Evolutionary conservation across 2,888 invertebrate genomes (phyloP), one percentile per base, ranked within the genome.

Genomic region (Xestobium rufovillosum): DNA sequence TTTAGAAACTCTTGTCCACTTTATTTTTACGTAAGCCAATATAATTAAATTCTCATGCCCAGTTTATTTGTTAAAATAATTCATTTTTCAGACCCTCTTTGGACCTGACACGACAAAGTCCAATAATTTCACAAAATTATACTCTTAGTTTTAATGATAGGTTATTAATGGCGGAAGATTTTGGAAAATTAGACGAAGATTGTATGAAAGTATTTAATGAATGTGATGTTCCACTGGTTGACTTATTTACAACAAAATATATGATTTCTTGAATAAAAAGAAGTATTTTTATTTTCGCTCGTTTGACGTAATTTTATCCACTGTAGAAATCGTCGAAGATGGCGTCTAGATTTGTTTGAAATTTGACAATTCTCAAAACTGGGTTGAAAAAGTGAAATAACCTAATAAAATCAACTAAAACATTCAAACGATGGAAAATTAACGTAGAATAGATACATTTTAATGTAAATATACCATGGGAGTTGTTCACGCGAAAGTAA

Each of bases 401-500:
- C 23, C 23, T 6, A n/a, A 19, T n/a, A n/a, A 19, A 19, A 19
- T 8, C 23, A 19, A 19, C n/a, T 8, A 19, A 19, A 19, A 19
- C 6, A 19, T 19, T 19, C 6, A 19, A 19, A 8, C n/a, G n/a
- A 19, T 19, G n/a, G n/a, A n/a, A n/a, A n/a, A n/a, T n/a, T n/a
- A n/a, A n/a, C n/a, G n/a, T n/a, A n/a, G n/a, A n/a, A n/a, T n/a
- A n/a, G n/a, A n/a, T n/a, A n/a, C n/a, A n/a, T n/a, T n/a, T n/a
- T n/a, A n/a, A n/a, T n/a, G n/a, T n/a, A n/a, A n/a, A n/a, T n/a
- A n/a, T n/a, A 49, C 48, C 47, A 68, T 68, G 68, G 68, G 68
- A 39, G 64, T 57, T 34, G 66, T 67, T 34, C 56, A 67, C 41
- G 68, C 68, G 26, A 68, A 68, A 57, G 68, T 66, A 53, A 52